Base-by-base conservation (phyloP, 2,888 invertebrate species). In the Cantharis flavilabris region DNA sequence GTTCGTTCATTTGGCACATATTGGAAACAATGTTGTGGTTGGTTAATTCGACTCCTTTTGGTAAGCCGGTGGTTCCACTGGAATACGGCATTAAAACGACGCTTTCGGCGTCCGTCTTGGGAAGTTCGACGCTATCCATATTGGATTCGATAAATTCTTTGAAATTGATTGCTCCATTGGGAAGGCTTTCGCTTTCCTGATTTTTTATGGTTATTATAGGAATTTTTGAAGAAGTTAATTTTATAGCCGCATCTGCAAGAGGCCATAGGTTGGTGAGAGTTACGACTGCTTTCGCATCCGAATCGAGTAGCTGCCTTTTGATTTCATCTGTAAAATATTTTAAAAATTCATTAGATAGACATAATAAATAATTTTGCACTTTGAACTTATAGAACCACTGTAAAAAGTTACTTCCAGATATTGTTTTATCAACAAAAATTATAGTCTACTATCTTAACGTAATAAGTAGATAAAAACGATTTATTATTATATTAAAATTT, bases 1-100 rank as follows among this genome's bases (percentile, higher is more conserved):
- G 16, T 33, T 18, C n/a, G 33, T 23, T 76, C 16, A 75, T 18
- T 63, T 75, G 74, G 26, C 63, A 70, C 16, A 75, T 9, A 82
- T 93, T 92, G 0, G 91, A 86, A 28, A 91, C 82, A 1, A 93
- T 79, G 86, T 92, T 92, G 62, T 84, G 87, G 86, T 94, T 92
- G 0, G 92, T 91, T 1, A 95, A 88, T 82, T 92, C 90, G 0
- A 95, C 95, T 3, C 94, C 95, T 89, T 95, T 95, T 0, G 95
- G 93, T 72, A 94, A 79, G 0, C 97, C 97, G 0, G 96, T 97
- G 0, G 97, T 97, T 1, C 95, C 95, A 86, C 96, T 96, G 2
- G 96, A 96, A 87, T 94, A 97, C 0, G 96, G 96, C 84, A 97
- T 88, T 30, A 94, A 88, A 0, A 91, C 91, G 7, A 93, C 86